Conservation (phyloP, 2,888 invertebrate species). For the Phasia obesa region DNA sequence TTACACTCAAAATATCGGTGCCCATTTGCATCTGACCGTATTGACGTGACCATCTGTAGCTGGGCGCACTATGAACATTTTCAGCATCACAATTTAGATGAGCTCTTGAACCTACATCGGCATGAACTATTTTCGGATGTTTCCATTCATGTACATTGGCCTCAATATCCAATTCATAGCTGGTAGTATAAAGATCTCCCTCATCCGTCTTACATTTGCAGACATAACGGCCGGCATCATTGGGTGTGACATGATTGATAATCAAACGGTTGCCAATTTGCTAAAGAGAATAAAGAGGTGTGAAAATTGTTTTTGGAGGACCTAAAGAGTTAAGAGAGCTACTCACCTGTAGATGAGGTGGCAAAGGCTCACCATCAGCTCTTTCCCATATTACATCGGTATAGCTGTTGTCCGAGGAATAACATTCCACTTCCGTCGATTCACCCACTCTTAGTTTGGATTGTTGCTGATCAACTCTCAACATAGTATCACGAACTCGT, state of each 20-base stretch:
- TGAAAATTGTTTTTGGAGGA: neutral
- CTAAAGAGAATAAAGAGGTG: constrained; percentile 71
- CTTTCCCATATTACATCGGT: constrained; percentile 81
- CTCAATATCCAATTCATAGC: constrained; percentile 83
- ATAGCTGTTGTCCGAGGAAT: constrained; percentile 79
- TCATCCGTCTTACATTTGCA: constrained; percentile 87
- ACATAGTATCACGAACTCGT: constrained; percentile 75
- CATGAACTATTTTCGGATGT: constrained; percentile 80
- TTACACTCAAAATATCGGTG: constrained; percentile 77
- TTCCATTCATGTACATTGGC: constrained; percentile 77
- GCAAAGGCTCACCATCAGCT: constrained; percentile 78
- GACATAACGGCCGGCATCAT: constrained; percentile 94
- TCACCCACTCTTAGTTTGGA: constrained; percentile 80
- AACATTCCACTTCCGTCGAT: constrained; percentile 82
- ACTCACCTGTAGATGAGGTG: constrained; percentile 78
- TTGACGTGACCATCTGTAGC: constrained; percentile 81
- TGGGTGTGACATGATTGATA: constrained; percentile 88
- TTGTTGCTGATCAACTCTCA: constrained; percentile 81
- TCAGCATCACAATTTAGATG: constrained; percentile 86
- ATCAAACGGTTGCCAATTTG: constrained; percentile 83
- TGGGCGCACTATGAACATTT: constrained; percentile 72
- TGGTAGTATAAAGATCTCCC: constrained; percentile 83
- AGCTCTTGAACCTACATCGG: constrained; percentile 85
- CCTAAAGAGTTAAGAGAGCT: neutral
- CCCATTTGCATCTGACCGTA: constrained; percentile 80